These are phyloP conservation scores for Labrus mixtus DNA, from an alignment of 2,113 vertebrate species.

Conservation along the genomic window DNA sequence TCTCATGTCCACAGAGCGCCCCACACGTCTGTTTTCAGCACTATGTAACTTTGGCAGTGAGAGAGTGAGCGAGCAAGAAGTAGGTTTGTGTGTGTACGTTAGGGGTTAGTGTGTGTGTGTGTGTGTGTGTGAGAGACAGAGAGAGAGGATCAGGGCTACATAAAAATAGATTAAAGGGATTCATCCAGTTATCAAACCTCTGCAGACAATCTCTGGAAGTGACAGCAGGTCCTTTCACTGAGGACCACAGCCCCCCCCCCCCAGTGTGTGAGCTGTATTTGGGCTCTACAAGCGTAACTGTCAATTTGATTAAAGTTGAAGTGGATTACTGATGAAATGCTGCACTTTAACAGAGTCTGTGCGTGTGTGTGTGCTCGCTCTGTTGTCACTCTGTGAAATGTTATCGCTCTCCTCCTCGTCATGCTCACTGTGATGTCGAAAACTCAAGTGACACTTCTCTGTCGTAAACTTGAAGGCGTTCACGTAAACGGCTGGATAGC, in stretches of 20 bases:
- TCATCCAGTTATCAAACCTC: slow-evolving; percentile 78
- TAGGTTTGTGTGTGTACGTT: no score
- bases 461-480: no score
- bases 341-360: slow-evolving; percentile 32
- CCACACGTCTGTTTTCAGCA: no score
- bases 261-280: slow-evolving; percentile 36
- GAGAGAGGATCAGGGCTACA: slow-evolving; percentile 70
- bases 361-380: slow-evolving; percentile 31
- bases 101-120: slow-evolving; percentile 17
- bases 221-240: slow-evolving; percentile 69
- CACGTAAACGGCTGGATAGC: no score
- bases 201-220: slow-evolving; percentile 77
- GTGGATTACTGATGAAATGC: slow-evolving; percentile 66
- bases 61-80: no score
- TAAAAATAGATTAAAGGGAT: slow-evolving; percentile 81
- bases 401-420: slow-evolving; percentile 49
- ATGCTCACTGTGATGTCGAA: slow-evolving; percentile 10
- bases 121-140: not conserved
- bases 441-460: no score
- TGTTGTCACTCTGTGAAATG: not conserved
- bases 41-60: no score
- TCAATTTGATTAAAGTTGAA: slow-evolving; percentile 70
- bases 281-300: slow-evolving; percentile 49
- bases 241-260: slow-evolving; percentile 26
- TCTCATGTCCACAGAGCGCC: no score